Base-by-base conservation (phyloP, 1,140 invertebrate species). In the Sinella curviseta region DNA sequence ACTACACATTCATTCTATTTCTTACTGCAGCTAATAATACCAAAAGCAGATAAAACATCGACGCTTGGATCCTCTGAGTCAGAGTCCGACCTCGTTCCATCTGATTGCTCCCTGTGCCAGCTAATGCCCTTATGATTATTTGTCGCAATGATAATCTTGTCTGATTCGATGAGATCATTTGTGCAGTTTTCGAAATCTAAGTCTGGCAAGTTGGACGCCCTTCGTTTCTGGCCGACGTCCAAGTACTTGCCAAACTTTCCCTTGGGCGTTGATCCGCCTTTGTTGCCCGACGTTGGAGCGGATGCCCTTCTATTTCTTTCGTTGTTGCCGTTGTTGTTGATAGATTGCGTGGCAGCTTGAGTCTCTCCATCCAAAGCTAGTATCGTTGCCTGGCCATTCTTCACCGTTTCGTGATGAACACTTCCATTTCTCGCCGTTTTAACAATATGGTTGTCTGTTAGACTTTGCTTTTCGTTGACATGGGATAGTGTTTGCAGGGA, bases 91-190 rank as follows among this genome's bases (percentile, higher is more conserved):
- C 8, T 33, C 8, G 65, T 33, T 3, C 1, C 12, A 12, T 70
- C 65, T 8, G 65, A 70, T 70, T 70, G 65, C 8, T 70, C 65
- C 65, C 28, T 70, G 1, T 70, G 65, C 65, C 65, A 31, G 65
- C 65, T 24, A 30, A 17, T 70, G 12, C 65, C 31, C 8, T 70
- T 48, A 48, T 48, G 20, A 48, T 48, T 48, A 48, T 20, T 70
- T 33, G 28, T 2, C 12, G 65, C 30, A 48, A 20, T 31, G 28
- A 31, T 33, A 31, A 14, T 24, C 12, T 33, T 70, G 65, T 70
- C 65, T 26, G 57, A 4, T 65, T 17, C 24, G 14, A 4, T 4
- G 31, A 1, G 14, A 31, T 30, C 31, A 4, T 70, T n/a, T 8
- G 65, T 24, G 30, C 39, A 8, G 20, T 48, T 20, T 20, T 48